Conservation (phyloP, 1,140 invertebrate species). For the Oryzaephilus surinamensis region DNA sequence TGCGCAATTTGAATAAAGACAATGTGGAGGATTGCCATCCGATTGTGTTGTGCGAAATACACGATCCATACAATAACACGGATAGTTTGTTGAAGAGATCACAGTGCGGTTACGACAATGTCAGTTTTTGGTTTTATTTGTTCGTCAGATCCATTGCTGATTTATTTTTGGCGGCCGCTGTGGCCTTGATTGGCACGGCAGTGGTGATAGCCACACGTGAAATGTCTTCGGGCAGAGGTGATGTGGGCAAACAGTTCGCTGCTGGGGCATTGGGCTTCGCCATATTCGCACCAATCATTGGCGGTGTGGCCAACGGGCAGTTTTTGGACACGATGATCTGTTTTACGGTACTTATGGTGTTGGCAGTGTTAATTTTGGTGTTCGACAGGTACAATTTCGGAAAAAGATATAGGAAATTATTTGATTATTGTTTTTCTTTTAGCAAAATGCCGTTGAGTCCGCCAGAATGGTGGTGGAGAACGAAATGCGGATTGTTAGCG, state of each 20-base stretch:
- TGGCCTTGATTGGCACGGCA: constrained; percentile 61
- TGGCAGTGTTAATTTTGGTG: constrained; percentile 53
- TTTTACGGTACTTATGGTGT: constrained; percentile 48
- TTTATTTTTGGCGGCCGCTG: constrained; percentile 59
- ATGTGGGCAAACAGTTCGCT: constrained; percentile 68
- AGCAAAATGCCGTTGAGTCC: constrained; percentile 62
- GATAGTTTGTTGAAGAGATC: constrained; percentile 52
- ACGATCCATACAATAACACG: constrained; percentile 52
- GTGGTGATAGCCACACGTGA: constrained; percentile 70
- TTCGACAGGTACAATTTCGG: constrained; percentile 42
- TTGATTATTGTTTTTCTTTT: constrained; percentile 10
- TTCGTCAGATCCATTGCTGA: constrained; percentile 59
- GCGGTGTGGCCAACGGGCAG: constrained; percentile 30
- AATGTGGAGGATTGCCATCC: constrained; percentile 39
- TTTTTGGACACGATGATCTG: constrained; percentile 41
- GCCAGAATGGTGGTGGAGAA: constrained; percentile 75
- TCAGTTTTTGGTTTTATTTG: constrained; percentile 63
- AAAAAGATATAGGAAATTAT: background rate
- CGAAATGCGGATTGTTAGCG: constrained; percentile 59
- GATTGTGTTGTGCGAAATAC: constrained; percentile 54
- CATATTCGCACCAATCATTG: constrained; percentile 56
- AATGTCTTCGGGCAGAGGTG: constrained; percentile 64
- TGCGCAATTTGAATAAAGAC: constrained; percentile 9
- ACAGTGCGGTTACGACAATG: constrained; percentile 53
- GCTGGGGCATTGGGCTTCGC: constrained; percentile 64